Evolutionary conservation across 2,888 invertebrate species (phyloP).

Genomic region (Thereva unica): DNA sequence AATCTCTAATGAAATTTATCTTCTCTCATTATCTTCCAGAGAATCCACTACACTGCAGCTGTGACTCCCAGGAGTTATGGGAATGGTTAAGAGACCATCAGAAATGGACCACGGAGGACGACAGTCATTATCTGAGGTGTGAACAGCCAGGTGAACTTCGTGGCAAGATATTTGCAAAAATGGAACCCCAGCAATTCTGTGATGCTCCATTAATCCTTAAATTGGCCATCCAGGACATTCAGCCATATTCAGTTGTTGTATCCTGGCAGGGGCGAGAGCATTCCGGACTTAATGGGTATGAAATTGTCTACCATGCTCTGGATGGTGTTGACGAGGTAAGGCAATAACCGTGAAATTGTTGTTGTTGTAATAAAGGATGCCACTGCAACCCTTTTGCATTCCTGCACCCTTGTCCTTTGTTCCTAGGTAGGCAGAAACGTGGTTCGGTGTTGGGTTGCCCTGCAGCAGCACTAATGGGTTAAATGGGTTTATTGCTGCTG

Average conservation of each 20-base stretch:
- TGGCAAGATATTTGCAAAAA: constrained; percentile 74
- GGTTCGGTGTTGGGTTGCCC: too few species aligned
- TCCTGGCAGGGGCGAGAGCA: constrained; percentile 90
- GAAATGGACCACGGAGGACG: constrained; percentile 60
- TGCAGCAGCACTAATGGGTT: too few species aligned
- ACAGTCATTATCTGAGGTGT: constrained; percentile 67
- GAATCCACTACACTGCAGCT: constrained; percentile 87
- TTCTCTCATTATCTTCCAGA: constrained; percentile 61
- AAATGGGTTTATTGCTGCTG: too few species aligned
- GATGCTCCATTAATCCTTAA: constrained; percentile 81
- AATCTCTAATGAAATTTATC: constrained; percentile 31
- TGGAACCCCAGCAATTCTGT: constrained; percentile 79
- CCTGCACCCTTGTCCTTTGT: neutral
- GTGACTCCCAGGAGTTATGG: constrained; percentile 89
- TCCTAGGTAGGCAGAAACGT: neutral
- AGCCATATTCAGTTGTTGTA: constrained; percentile 82
- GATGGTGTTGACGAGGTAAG: constrained; percentile 65
- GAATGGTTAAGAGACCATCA: constrained; percentile 89
- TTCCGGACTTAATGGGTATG: constrained; percentile 80
- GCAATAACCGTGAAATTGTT: constrained; percentile 37
- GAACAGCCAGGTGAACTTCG: constrained; percentile 81
- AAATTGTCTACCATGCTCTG: constrained; percentile 79
- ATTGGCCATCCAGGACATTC: constrained; percentile 85
- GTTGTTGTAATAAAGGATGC: constrained; percentile 5
- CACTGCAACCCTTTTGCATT: neutral